Conservation (phyloP, 2,888 invertebrate species). For the Brachypterus glaber region DNA sequence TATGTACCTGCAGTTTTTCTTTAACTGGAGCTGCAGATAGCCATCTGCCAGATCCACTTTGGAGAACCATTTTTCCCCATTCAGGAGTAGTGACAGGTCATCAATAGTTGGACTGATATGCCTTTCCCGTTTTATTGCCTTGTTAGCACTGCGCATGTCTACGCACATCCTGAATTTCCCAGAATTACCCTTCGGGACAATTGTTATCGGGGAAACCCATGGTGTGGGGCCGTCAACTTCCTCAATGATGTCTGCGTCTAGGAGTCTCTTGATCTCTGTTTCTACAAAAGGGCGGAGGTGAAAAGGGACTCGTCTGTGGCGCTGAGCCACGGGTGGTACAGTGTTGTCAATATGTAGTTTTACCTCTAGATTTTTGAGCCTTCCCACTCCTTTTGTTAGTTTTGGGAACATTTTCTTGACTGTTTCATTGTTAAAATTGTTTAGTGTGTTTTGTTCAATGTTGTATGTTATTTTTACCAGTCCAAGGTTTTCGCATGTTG, state of each 20-base stretch:
- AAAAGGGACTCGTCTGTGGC: neutral
- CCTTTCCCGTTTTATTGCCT: slow-evolving; percentile 8
- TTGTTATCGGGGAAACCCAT: neutral
- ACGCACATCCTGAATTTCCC: neutral
- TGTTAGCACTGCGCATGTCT: neutral
- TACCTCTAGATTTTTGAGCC: neutral
- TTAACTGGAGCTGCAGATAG: slow-evolving; percentile 33
- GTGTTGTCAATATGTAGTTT: neutral
- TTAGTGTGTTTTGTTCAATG: too few relatives aligned
- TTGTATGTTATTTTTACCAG: too few relatives aligned
- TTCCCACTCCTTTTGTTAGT: neutral
- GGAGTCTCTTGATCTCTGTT: neutral
- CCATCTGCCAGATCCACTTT: slow-evolving; percentile 23
- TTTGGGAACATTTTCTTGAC: neutral
- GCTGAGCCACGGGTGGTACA: neutral
- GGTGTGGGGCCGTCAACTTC: neutral
- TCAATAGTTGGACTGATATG: slow-evolving; percentile 16
- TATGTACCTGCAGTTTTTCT: slow-evolving; percentile 25
- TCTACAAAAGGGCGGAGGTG: neutral
- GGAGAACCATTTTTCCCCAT: slow-evolving; percentile 11
- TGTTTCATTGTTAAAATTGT: too few relatives aligned
- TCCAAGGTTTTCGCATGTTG: too few relatives aligned
- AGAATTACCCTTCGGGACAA: neutral
- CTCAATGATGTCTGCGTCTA: neutral
- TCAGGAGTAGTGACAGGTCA: slow-evolving; percentile 11